Conservation (phyloP, 2,113 vertebrate species). For the Donacobius atricapilla region DNA sequence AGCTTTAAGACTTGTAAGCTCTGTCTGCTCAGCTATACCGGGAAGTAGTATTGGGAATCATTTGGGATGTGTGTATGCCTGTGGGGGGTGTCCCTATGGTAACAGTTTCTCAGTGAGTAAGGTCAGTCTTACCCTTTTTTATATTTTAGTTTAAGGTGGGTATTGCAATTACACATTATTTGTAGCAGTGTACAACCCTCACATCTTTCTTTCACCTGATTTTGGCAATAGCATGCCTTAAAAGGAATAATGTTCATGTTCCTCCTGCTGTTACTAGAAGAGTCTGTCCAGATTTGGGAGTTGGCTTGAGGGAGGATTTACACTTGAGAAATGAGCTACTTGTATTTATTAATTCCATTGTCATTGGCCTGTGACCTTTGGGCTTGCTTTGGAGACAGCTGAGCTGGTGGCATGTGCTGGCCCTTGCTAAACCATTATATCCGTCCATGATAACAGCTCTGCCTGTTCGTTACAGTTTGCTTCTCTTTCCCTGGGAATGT, state of each 20-base stretch:
- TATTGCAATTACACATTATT: fast-evolving
- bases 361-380: background rate
- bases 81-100: background rate
- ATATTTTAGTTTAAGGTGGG: background rate
- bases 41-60: background rate
- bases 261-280: background rate
- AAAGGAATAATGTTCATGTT: background rate
- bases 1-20: background rate
- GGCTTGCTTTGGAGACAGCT: background rate
- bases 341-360: background rate
- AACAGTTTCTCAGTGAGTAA: background rate
- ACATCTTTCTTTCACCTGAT: background rate
- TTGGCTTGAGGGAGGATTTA: background rate
- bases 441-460: background rate
- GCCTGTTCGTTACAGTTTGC: slow-evolving; percentile 31
- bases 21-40: background rate
- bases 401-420: background rate
- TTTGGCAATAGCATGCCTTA: background rate
- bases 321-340: background rate
- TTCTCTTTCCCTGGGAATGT: slow-evolving; percentile 66
- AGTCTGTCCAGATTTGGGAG: background rate
- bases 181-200: background rate
- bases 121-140: background rate
- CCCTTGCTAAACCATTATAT: background rate
- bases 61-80: background rate